Conservation (phyloP, 2,113 vertebrate genomes). For the Toxotes jaculatrix region DNA sequence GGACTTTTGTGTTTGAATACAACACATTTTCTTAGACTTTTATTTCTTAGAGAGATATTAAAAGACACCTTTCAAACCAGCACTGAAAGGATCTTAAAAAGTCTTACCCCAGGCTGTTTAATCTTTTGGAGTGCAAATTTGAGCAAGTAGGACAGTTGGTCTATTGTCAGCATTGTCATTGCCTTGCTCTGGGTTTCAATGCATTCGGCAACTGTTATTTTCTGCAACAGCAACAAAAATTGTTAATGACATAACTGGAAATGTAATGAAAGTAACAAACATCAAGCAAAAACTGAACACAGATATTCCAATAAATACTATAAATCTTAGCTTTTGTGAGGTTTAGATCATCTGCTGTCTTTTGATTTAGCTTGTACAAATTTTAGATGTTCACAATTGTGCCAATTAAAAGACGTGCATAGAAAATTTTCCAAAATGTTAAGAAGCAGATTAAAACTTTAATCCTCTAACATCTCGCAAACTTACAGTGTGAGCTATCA, state of each 20-base stretch:
- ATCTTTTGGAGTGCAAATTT: constrained; percentile 99
- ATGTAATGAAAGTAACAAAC: not conserved
- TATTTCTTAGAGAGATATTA: not conserved
- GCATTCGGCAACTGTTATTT: constrained; percentile 99
- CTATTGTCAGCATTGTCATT: constrained; percentile 97
- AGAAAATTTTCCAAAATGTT: not conserved
- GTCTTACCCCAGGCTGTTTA: constrained; percentile 98
- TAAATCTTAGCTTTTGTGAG: not conserved
- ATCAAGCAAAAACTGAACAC: constrained; percentile 11
- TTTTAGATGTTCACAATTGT: not conserved
- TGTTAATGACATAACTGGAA: constrained; percentile 1
- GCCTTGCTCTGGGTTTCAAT: constrained; percentile 99
- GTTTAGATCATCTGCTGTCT: constrained; percentile 6
- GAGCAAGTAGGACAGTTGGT: constrained; percentile 97
- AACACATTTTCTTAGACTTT: not conserved
- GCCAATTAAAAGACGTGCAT: not conserved
- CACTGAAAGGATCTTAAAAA: not conserved
- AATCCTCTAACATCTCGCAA: not conserved
- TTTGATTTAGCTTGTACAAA: constrained; percentile 2
- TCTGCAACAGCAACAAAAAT: constrained; percentile 83
- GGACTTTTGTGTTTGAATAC: not conserved
- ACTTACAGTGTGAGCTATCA: constrained; percentile 3
- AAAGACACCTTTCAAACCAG: not conserved
- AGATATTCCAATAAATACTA: not conserved
- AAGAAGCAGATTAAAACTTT: not conserved